Evolutionary conservation across 1,140 invertebrate genomes (phyloP).

Genomic region (Ceratitis capitata): DNA sequence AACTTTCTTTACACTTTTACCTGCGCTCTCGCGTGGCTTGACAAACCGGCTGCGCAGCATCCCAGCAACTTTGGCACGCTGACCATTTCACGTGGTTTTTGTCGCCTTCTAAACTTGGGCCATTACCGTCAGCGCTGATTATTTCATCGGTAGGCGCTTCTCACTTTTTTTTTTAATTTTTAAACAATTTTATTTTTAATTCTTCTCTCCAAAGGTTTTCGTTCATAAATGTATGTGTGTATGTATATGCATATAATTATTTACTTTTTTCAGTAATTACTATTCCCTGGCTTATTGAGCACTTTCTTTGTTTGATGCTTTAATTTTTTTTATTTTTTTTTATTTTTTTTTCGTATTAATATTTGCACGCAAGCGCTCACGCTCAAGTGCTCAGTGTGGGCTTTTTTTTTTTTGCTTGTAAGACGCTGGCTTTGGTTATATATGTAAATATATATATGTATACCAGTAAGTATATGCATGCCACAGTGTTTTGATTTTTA

Average conservation of each 20-base stretch:
- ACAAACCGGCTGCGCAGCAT: not conserved
- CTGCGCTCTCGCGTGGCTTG: not conserved
- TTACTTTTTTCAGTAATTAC: not conserved
- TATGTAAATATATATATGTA: not conserved
- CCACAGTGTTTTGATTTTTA: not conserved
- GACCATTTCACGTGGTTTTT: not conserved
- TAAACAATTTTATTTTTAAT: not conserved
- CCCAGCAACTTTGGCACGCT: not conserved
- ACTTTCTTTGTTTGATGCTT: not conserved
- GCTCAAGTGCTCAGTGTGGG: not conserved
- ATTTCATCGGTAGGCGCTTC: not conserved
- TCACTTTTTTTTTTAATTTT: not conserved
- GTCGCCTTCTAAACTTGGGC: conserved; percentile 18
- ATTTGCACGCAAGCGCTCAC: not conserved
- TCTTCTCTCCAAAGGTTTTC: not conserved
- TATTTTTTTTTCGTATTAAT: not conserved
- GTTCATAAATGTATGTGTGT: too few relatives aligned
- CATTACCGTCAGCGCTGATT: conserved; percentile 1
- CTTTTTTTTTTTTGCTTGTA: not conserved
- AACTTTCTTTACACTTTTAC: conserved; percentile 32
- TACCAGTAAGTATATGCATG: not conserved
- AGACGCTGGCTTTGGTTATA: not conserved
- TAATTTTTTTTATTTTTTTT: not conserved
- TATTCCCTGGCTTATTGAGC: not conserved
- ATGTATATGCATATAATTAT: too few relatives aligned